A percentile compares a stretch with the other conserved stretches of the same genome.
These are phyloP conservation scores for Mythimna impura DNA, from an alignment of 2,888 invertebrate species.

Conservation along the genomic window DNA sequence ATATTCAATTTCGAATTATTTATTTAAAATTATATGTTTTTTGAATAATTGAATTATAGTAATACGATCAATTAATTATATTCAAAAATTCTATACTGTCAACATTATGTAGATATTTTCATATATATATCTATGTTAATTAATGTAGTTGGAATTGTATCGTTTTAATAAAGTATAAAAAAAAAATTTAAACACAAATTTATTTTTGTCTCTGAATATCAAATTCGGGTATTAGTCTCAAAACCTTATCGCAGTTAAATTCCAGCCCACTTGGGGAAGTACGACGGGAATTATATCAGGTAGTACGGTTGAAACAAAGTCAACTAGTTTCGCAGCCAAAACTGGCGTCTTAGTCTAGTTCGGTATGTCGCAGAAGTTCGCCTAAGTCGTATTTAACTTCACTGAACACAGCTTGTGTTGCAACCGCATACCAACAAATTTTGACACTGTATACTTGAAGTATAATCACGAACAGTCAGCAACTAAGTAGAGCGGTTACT, in stretches of 20 bases:
- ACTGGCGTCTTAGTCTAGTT: slow-evolving; percentile 83
- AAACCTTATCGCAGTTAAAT: slow-evolving; percentile 46
- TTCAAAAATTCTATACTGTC: too few relatives aligned
- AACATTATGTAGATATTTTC: too few relatives aligned
- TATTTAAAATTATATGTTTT: too few relatives aligned
- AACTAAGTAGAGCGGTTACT: slow-evolving; percentile 62
- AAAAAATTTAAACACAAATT: background rate
- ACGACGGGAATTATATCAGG: slow-evolving; percentile 59
- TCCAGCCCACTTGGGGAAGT: slow-evolving; percentile 33
- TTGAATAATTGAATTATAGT: too few relatives aligned
- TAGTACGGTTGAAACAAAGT: slow-evolving; percentile 70
- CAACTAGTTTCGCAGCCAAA: slow-evolving; percentile 78
- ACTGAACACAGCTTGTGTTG: slow-evolving; percentile 86
- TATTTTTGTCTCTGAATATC: slow-evolving; percentile 16
- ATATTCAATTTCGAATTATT: too few relatives aligned
- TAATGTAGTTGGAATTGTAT: too few relatives aligned
- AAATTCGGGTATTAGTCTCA: slow-evolving; percentile 18
- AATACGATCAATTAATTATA: too few relatives aligned
- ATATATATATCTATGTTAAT: too few relatives aligned
- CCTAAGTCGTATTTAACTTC: slow-evolving; percentile 88
- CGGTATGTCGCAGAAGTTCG: slow-evolving; percentile 83
- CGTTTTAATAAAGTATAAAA: too few relatives aligned
- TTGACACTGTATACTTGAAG: slow-evolving; percentile 81
- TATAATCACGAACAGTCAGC: slow-evolving; percentile 72
- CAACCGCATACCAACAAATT: slow-evolving; percentile 87